Percentiles rank a stretch among this genome's conserved stretches.
phyloP scores from a whole-genome alignment of 2,797 vertebrate species.

The Serranus cabrilla region DNA sequence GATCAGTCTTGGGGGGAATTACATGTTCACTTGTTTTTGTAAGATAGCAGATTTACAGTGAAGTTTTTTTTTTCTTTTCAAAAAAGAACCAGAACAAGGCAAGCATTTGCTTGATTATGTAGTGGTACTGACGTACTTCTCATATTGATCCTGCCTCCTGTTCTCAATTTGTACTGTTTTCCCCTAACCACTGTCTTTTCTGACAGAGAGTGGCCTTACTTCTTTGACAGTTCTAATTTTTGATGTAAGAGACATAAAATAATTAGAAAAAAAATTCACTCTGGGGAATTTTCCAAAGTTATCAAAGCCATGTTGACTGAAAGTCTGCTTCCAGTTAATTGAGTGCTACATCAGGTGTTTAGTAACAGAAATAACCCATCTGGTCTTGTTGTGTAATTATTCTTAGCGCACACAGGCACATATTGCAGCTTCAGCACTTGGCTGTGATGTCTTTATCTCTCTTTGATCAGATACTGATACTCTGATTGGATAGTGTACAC shows the following conservation, averaged over 20 bases:
- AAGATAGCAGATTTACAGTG: neutral
- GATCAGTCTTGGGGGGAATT: neutral
- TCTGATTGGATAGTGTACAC: constrained; percentile 22
- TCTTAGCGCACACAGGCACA: constrained; percentile 12
- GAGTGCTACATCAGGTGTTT: constrained; percentile 32
- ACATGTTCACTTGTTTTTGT: constrained; percentile 6
- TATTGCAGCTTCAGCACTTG: constrained; percentile 2
- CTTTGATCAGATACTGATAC: constrained; percentile 24
- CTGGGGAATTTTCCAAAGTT: constrained; percentile 3
- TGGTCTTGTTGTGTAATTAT: constrained; percentile 39
- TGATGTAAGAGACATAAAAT: neutral
- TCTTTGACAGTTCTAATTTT: constrained; percentile 25
- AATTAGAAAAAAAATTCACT: neutral
- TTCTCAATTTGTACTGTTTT: neutral
- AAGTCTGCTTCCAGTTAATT: constrained; percentile 26
- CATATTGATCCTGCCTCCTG: constrained; percentile 8
- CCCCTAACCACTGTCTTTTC: neutral
- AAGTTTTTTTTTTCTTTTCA: neutral
- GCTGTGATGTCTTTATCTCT: constrained; percentile 23
- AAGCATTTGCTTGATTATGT: neutral
- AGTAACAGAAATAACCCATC: constrained; percentile 37
- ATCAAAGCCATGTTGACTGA: constrained; percentile 13
- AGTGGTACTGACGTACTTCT: neutral
- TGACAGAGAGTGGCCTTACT: constrained; percentile 5
- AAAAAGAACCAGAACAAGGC: neutral